Conservation (phyloP, 1,140 invertebrate species). For the Heliothis subflexa region DNA sequence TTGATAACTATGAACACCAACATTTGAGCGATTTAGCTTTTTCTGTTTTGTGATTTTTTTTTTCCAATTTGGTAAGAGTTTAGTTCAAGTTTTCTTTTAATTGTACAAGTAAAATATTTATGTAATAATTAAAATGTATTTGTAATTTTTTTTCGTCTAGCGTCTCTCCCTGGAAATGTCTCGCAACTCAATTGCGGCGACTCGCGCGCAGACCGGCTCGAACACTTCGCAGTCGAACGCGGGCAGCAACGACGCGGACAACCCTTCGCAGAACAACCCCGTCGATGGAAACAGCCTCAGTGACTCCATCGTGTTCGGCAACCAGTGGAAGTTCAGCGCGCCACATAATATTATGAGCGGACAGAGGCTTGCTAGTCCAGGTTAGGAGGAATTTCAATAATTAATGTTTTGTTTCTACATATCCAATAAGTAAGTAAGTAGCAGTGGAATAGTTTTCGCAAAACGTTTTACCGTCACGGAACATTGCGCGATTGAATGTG, state of each 20-base stretch:
- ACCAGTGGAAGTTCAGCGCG: conserved; percentile 70
- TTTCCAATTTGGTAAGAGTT: too few species aligned
- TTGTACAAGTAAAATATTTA: too few species aligned
- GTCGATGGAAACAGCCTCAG: conserved; percentile 66
- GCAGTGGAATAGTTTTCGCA: too few species aligned
- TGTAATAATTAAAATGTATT: not conserved
- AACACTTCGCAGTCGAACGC: conserved; percentile 51
- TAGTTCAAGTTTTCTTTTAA: too few species aligned
- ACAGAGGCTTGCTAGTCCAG: conserved; percentile 63
- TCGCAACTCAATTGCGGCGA: conserved; percentile 87
- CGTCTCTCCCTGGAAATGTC: conserved; percentile 91
- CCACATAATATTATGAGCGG: conserved; percentile 60
- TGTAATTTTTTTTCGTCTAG: conserved; percentile 69
- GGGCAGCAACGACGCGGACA: conserved; percentile 55
- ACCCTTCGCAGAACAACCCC: conserved; percentile 72
- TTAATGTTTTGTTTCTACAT: not conserved
- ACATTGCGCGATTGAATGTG: too few species aligned
- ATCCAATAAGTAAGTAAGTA: not conserved
- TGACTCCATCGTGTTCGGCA: conserved; percentile 61
- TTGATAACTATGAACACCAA: too few species aligned
- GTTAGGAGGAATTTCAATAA: conserved; percentile 48
- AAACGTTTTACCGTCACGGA: too few species aligned
- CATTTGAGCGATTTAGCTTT: too few species aligned
- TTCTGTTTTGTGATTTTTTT: too few species aligned
- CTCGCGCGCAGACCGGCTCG: conserved; percentile 67